Conservation (phyloP, 2,888 invertebrate species). For the Rhagonycha lutea region DNA sequence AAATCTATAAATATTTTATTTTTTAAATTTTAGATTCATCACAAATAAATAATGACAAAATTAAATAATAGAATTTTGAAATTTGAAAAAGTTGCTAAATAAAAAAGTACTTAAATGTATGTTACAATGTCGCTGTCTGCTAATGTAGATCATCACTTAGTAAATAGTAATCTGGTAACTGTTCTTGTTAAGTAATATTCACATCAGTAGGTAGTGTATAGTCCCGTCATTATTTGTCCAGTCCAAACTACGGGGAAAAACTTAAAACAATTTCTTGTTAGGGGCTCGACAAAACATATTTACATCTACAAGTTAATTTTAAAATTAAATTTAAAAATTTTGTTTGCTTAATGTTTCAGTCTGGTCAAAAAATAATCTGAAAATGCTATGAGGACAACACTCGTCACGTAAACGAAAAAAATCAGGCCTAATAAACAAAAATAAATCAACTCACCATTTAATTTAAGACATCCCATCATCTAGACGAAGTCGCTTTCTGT, state of each 20-base stretch:
- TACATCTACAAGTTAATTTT: neutral
- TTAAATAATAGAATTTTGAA: neutral
- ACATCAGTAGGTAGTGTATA: conserved; percentile 19
- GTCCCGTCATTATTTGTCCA: conserved; percentile 31
- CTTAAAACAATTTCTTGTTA: neutral
- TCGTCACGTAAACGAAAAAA: neutral
- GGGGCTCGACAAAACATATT: neutral
- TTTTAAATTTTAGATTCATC: neutral
- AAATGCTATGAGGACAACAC: neutral
- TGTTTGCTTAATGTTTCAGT: neutral
- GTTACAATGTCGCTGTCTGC: conserved; percentile 10
- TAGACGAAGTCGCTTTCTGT: conserved; percentile 34
- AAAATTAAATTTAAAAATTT: neutral
- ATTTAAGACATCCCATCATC: conserved; percentile 20
- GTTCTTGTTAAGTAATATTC: conserved; percentile 26
- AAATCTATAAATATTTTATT: neutral
- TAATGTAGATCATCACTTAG: conserved; percentile 18
- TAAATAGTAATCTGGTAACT: conserved; percentile 21
- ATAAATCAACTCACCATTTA: neutral
- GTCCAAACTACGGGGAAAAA: conserved; percentile 33
- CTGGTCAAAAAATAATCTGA: neutral
- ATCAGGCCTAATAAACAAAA: neutral
- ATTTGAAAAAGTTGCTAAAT: neutral
- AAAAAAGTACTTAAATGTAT: conserved; percentile 9
- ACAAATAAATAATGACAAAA: neutral